Evolutionary conservation across 2,113 vertebrate genomes (phyloP).

Genomic region (Microcebus jonahi): DNA sequence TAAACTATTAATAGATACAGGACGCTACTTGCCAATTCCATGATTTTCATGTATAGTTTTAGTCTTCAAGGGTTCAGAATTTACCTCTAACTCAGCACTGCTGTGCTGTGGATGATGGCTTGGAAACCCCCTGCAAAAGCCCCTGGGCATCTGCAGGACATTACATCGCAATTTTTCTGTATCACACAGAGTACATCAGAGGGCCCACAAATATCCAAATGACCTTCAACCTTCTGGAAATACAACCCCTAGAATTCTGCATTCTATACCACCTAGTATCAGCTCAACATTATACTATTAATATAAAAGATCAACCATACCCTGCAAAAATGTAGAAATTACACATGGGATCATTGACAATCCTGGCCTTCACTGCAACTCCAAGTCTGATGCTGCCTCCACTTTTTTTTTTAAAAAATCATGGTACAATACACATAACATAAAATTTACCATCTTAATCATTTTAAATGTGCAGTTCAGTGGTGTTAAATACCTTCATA

Average conservation of each 20-base stretch:
- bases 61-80: not conserved
- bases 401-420: not conserved
- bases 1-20: not conserved
- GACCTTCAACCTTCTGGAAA: constrained; percentile 10
- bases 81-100: not conserved
- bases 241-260: not conserved
- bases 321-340: not conserved
- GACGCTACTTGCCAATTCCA: not conserved
- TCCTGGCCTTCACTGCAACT: not conserved
- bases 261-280: not conserved
- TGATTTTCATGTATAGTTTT: not conserved
- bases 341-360: not conserved
- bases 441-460: not conserved
- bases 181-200: not conserved
- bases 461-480: not conserved
- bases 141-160: not conserved
- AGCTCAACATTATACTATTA: not conserved
- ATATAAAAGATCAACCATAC: not conserved
- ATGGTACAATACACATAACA: not conserved
- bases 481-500: not conserved
- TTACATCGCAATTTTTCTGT: not conserved
- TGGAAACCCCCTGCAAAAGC: not conserved
- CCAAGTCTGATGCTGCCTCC: not conserved
- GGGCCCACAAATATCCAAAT: not conserved
- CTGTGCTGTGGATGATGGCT: not conserved